Evolutionary conservation across 2,888 invertebrate species (phyloP), one percentile per base, ranked within the genome.

Genomic region (Odontocolon sp.): DNA sequence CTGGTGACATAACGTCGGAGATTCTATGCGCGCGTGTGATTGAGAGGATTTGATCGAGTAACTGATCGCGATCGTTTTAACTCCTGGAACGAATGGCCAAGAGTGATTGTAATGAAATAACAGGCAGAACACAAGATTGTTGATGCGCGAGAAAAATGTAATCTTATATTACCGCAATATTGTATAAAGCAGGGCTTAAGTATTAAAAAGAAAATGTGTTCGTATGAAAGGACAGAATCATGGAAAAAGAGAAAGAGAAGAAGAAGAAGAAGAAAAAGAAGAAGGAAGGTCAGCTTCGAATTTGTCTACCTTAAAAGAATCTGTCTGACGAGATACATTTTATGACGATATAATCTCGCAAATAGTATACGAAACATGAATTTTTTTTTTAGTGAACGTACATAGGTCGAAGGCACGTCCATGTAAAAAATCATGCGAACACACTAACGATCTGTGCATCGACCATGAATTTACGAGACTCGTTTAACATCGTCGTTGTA

Each of bases 1-100:
- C 8, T 38, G 54, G 33, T 67, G 66, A 67, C 66, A 67, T 67
- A 67, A 67, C 66, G 21, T 42, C 31, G 54, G 18, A 67, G 54
- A 54, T 16, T 26, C 28, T 14, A 26, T 16, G 5, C 23, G 33
- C 33, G 61, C 50, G 14, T n/a, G 52, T 6, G 38, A 38, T 64
- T 18, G 42, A 67, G 54, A 14, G 18, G 5, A 31, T 67, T 67
- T 67, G 54, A 67, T 67, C 66, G 70, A 52, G 59, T 47, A 64
- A 14, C 72, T 40, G 57, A 47, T 57, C 61, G 33, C 14, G 33
- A 52, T 26, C 50, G 36, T 47, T 28, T 33, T n/a, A n/a, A 3
- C 21, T 31, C 21, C n/a, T 14, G 66, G 14, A 16, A 26, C 18
- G n/a, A n/a, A 31, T 14, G 18, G 3, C 9, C 26, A 23, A 33